These are phyloP conservation scores for Molossus molossus DNA, from an alignment of 2,797 vertebrate genomes.

Conservation along the genomic window DNA sequence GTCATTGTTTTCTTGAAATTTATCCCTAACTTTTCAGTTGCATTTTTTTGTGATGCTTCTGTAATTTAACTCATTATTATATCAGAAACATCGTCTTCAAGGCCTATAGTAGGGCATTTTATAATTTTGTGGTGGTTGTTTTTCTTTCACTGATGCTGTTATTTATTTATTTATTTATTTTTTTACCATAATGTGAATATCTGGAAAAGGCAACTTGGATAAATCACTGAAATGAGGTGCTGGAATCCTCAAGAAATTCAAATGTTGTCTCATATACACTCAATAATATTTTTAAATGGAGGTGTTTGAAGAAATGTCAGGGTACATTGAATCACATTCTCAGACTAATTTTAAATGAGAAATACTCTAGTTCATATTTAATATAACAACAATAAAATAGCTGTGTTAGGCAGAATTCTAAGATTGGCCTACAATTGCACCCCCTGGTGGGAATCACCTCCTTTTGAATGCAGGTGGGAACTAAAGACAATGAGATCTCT, in stretches of 20 bases:
- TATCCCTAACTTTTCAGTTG: neutral
- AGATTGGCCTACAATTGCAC: neutral
- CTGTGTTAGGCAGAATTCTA: neutral
- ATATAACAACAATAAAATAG: neutral
- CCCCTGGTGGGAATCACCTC: neutral
- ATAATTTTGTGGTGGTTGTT: neutral
- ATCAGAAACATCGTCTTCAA: neutral
- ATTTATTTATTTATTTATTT: slow-evolving; percentile 9
- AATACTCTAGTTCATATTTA: neutral
- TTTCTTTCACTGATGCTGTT: neutral
- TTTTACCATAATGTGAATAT: neutral
- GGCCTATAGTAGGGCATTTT: neutral
- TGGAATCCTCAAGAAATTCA: slow-evolving; percentile 1
- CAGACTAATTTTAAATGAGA: slow-evolving; percentile 17
- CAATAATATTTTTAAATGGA: neutral
- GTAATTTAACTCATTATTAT: neutral
- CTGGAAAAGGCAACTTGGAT: neutral
- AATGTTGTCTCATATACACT: neutral
- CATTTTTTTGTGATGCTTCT: slow-evolving; percentile 7
- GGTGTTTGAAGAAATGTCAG: neutral
- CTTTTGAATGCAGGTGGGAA: neutral
- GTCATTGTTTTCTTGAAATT: neutral
- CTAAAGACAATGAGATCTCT: neutral
- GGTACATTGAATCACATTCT: neutral
- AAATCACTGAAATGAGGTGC: neutral